Evolutionary conservation across 37 sponge, comb jelly and placozoan genomes (phyloP), one percentile per base, ranked within the genome.

Genomic region (Halisarca cf. caerulea): DNA sequence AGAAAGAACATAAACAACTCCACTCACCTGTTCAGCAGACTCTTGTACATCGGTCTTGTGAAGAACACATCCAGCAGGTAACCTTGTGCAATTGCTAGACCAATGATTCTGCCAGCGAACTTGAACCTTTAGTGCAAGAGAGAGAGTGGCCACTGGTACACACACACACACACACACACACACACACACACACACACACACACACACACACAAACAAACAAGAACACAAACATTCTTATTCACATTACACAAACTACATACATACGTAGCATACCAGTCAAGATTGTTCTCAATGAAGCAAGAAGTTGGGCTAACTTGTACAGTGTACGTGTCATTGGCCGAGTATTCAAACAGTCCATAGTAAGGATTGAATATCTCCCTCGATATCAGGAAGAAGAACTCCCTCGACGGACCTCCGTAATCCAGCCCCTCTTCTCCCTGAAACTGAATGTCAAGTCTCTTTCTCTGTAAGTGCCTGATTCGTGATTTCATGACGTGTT

Each of bases 301-400:
- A 23, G 95, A 91, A 55, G 93, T 91, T 15, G 95, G 80, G 47
- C 90, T 95, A 43, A 92, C 74, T 71, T 97, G 97, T 0, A 94
- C 89, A 7, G 93, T 97, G 81, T 97, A 97, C 3, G 91, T 93
- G 42, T 95, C 95, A 82, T 92, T 92, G 55, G 97, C 95, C 3
- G 97, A 92, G 90, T 97, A 97, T 86, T 97, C 97, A 84, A 97
- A 97, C 33, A 97, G 81, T 1, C 97, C 97, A 54, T 92, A 97
- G 75, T 88, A 92, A 1, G 97, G 97, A 71, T 95, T 95, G 86
- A 97, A 97, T 78, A 97, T 81, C 60, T 95, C 93, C 20, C 93
- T 88, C 9, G 97, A 97, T n/a, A 97, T 68, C 11, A 95, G 90
- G 55, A 97, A 97, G 93, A 97, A 97, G 89, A 95, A 97, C 78